phyloP scores from a whole-genome alignment of 2,888 invertebrate species.

The Himalopsyche tibetana region DNA sequence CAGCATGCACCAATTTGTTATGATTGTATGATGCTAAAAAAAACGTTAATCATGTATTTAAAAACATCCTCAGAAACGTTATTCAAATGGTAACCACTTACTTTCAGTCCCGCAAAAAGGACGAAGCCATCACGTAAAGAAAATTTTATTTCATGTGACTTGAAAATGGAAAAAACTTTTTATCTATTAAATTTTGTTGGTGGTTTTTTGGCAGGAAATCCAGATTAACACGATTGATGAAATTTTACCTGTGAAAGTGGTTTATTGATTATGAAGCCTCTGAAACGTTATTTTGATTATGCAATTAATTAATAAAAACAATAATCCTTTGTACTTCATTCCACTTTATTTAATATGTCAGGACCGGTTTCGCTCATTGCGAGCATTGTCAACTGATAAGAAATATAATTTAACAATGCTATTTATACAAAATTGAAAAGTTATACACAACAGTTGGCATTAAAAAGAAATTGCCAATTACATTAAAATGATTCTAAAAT shows the following conservation, averaged over 20 bases:
- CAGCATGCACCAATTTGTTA: constrained; percentile 24
- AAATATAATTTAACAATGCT: too few species aligned
- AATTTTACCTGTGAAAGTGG: too few species aligned
- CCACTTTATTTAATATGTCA: too few species aligned
- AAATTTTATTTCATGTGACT: not conserved
- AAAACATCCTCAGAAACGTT: not conserved
- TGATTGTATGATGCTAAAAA: not conserved
- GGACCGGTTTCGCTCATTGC: too few species aligned
- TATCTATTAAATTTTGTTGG: not conserved
- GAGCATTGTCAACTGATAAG: too few species aligned
- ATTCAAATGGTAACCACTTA: not conserved
- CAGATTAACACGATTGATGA: too few species aligned
- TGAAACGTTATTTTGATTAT: constrained; percentile 4
- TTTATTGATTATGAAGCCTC: constrained; percentile 6
- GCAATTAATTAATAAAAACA: not conserved
- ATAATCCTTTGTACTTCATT: too few species aligned
- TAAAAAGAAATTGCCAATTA: too few species aligned
- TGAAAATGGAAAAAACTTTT: not conserved
- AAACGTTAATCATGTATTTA: not conserved
- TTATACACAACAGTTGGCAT: too few species aligned
- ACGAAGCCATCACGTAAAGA: not conserved
- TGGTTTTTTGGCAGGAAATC: too few species aligned
- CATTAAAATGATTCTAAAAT: too few species aligned
- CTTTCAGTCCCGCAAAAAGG: not conserved
- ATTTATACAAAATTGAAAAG: too few species aligned